Percentiles rank a stretch among this genome's conserved stretches.
Evolutionary conservation across 2,113 vertebrate species (phyloP).

Genomic region (Lipotes vexillifer): DNA sequence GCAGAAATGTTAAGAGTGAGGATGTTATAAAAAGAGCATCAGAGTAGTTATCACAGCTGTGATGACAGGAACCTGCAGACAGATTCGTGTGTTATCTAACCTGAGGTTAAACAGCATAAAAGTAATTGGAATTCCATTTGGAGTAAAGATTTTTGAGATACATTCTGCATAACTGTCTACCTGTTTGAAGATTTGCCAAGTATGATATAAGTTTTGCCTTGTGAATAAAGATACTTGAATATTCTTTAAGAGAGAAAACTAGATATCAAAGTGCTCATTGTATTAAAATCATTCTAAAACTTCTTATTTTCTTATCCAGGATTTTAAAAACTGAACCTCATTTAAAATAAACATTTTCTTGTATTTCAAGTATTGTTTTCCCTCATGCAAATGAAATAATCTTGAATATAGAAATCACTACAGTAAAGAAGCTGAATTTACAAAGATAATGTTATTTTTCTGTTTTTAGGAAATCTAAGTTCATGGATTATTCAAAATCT

Average conservation of each 20-base stretch:
- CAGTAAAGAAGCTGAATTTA: not conserved
- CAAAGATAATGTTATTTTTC: not conserved
- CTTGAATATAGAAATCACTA: not conserved
- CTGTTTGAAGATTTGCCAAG: not conserved
- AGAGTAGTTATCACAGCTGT: not conserved
- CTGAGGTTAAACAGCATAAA: not conserved
- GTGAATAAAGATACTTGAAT: not conserved
- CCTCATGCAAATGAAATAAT: not conserved
- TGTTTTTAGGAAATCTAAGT: not conserved
- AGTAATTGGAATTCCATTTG: not conserved
- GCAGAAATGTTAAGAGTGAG: not conserved
- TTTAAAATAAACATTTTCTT: not conserved
- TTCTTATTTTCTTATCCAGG: not conserved
- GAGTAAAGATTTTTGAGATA: not conserved
- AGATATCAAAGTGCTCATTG: not conserved
- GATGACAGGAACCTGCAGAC: not conserved
- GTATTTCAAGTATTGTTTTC: slow-evolving; percentile 11
- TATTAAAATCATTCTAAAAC: not conserved
- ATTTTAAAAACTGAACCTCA: not conserved
- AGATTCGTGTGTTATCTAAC: not conserved
- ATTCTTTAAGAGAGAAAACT: not conserved
- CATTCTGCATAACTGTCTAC: not conserved
- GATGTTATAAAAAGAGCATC: not conserved
- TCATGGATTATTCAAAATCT: not conserved
- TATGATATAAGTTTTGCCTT: not conserved